These are phyloP conservation scores for Nomada ferruginata DNA, from an alignment of 2,888 invertebrate genomes.

Conservation along the genomic window DNA sequence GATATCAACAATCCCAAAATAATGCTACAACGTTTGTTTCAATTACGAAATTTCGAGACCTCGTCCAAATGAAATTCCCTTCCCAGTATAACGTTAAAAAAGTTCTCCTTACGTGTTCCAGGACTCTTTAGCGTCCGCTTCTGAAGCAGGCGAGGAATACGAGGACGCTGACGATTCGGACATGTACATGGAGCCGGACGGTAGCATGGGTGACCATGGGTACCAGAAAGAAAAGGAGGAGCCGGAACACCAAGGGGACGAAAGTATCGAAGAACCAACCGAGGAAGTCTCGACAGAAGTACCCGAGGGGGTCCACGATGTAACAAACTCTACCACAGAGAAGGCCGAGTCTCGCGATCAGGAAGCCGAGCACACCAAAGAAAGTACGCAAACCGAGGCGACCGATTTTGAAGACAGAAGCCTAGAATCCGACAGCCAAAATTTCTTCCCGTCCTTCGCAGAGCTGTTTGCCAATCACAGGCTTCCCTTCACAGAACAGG, in stretches of 20 bases:
- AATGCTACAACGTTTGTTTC: too few relatives aligned
- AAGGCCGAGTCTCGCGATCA: constrained; percentile 45
- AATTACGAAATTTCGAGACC: neutral
- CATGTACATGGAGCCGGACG: constrained; percentile 84
- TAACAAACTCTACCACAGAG: constrained; percentile 1
- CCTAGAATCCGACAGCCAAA: constrained; percentile 87
- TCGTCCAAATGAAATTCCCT: neutral
- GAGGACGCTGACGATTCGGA: constrained; percentile 83
- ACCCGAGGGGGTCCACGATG: constrained; percentile 2
- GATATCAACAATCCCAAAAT: too few relatives aligned
- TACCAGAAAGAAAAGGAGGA: constrained; percentile 29
- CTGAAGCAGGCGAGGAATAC: constrained; percentile 80
- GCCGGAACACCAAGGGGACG: neutral
- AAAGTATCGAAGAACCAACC: neutral
- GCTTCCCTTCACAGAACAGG: constrained; percentile 87
- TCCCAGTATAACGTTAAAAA: neutral
- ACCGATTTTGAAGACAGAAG: constrained; percentile 80
- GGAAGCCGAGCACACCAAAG: constrained; percentile 58
- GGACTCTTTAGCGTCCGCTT: constrained; percentile 81
- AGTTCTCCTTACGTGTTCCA: constrained; percentile 55
- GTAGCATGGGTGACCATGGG: constrained; percentile 66
- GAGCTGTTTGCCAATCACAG: constrained; percentile 87
- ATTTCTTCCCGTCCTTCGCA: constrained; percentile 92
- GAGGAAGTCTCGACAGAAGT: constrained; percentile 25
- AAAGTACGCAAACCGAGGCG: neutral